phyloP scores from a whole-genome alignment of 2,113 vertebrate species.

The Oreotrochilus melanogaster region DNA sequence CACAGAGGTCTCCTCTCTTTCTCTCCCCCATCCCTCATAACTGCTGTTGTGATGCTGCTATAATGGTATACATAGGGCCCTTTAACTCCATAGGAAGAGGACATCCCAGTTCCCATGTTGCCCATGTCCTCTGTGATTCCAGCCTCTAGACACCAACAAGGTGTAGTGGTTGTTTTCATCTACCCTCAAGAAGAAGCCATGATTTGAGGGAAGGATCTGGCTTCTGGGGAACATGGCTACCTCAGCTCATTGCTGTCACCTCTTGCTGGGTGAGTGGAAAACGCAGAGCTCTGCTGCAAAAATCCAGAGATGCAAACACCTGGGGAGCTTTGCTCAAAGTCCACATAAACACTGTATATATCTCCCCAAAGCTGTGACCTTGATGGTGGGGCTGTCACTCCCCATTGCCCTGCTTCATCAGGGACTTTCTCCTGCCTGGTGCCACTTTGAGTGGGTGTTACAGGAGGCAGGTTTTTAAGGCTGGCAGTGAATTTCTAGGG shows the following conservation, averaged over 20 bases:
- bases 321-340: not conserved
- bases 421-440: not conserved
- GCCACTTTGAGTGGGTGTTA: fast-evolving
- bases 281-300: not conserved
- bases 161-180: not conserved
- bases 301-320: not conserved
- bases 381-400: not conserved
- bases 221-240: not conserved
- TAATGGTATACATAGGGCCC: fast-evolving
- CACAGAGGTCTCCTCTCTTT: not conserved
- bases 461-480: not conserved
- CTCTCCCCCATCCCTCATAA: not conserved
- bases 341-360: fast-evolving
- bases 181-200: fast-evolving
- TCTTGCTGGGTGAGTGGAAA: not conserved
- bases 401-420: not conserved
- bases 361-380: not conserved
- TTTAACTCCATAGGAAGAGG: not conserved
- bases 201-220: not conserved
- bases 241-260: not conserved
- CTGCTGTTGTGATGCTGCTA: not conserved
- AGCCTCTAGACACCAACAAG: not conserved
- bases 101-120: not conserved
- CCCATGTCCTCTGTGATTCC: not conserved
- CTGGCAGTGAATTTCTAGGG: not conserved